Conservation (phyloP, 2,797 vertebrate genomes). For the Sphenopsis melanotis region DNA sequence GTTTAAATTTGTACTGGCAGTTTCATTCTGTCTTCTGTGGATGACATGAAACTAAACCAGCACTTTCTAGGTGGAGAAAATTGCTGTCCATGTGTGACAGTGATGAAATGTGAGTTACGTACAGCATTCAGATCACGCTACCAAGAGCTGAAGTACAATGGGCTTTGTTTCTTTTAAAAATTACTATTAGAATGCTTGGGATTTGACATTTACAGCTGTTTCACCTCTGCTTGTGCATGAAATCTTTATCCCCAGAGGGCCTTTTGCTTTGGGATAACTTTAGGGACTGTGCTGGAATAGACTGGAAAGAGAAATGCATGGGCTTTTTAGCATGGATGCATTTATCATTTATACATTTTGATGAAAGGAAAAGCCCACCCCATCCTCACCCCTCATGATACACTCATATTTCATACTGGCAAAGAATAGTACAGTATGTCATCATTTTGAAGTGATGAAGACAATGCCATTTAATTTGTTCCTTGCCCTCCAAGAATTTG, state of each 20-base stretch:
- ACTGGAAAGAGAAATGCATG: neutral
- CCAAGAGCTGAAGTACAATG: neutral
- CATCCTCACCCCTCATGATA: neutral
- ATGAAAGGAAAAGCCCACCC: neutral
- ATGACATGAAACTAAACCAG: neutral
- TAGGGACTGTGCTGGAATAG: neutral
- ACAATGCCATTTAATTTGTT: neutral
- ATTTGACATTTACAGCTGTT: neutral
- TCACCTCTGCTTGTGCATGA: neutral
- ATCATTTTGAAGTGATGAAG: neutral
- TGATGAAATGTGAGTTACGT: neutral
- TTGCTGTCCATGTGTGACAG: neutral
- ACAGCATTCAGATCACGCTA: neutral
- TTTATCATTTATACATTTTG: neutral
- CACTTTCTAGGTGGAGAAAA: neutral
- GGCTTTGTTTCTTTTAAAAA: neutral
- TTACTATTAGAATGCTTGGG: neutral
- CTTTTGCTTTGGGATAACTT: neutral
- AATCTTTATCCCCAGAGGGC: neutral
- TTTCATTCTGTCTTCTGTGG: neutral
- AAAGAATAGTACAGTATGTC: neutral
- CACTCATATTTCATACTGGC: neutral
- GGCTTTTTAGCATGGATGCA: neutral
- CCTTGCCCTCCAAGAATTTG: neutral
- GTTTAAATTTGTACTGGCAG: neutral